A percentile compares a stretch with the other conserved stretches of the same genome.
phyloP scores from a whole-genome alignment of 2,888 invertebrate genomes.

The Tipula vernalis region DNA sequence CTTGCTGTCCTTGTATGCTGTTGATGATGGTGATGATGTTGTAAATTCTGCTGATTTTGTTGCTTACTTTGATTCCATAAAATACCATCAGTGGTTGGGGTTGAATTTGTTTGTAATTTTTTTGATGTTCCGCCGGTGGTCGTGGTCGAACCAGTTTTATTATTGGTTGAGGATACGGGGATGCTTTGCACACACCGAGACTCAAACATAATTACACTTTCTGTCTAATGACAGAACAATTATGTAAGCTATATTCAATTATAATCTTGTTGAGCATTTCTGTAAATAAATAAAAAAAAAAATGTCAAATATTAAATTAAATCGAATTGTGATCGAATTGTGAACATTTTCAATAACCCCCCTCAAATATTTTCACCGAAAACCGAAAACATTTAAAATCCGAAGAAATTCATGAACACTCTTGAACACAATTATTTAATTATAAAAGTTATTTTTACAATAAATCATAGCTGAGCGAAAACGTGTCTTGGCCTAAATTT shows the following conservation, averaged over 20 bases:
- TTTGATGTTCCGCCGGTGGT: background rate
- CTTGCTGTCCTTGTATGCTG: conserved; percentile 21
- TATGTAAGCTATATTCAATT: background rate
- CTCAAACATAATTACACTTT: conserved; percentile 52
- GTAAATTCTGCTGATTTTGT: conserved; percentile 20
- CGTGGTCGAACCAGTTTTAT: background rate
- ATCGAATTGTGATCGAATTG: too few relatives aligned
- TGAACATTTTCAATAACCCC: too few relatives aligned
- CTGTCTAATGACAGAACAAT: conserved; percentile 9
- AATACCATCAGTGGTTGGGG: background rate
- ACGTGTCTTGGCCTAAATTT: too few relatives aligned
- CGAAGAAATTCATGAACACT: too few relatives aligned
- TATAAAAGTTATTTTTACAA: too few relatives aligned
- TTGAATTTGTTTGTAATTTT: conserved; percentile 6
- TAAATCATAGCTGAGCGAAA: too few relatives aligned
- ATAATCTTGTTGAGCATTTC: conserved; percentile 1
- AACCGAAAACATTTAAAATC: too few relatives aligned
- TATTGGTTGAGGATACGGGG: conserved; percentile 38
- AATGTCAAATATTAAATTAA: background rate
- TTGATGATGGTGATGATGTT: conserved; percentile 23
- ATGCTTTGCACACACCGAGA: conserved; percentile 62
- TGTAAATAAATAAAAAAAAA: background rate
- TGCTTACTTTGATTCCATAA: conserved; percentile 16
- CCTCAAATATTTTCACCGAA: too few relatives aligned
- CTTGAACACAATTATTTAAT: too few relatives aligned